Conservation (phyloP, 2,113 vertebrate genomes). For the Rattus rattus region DNA sequence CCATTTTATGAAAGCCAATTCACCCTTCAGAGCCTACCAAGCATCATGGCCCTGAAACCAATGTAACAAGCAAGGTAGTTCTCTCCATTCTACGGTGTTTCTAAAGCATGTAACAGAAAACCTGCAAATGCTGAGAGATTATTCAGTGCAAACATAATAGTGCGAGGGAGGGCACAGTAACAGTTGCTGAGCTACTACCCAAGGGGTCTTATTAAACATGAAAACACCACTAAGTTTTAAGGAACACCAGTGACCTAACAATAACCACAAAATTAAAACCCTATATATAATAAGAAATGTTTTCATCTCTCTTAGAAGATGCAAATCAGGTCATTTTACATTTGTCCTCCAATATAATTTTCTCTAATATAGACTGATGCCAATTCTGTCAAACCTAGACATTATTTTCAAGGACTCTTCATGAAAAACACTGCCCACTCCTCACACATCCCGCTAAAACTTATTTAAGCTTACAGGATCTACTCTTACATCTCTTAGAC, state of each 20-base stretch:
- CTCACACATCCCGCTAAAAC: not conserved
- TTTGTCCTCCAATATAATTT: constrained; percentile 22
- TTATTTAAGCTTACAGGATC: not conserved
- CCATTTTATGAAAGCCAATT: not conserved
- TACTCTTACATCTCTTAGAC: constrained; percentile 6
- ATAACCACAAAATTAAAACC: constrained; percentile 27
- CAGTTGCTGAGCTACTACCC: not conserved
- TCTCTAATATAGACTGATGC: not conserved
- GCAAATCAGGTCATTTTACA: constrained; percentile 31
- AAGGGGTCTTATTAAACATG: not conserved
- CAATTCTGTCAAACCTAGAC: not conserved
- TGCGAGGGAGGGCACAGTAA: not conserved
- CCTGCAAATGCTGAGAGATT: constrained; percentile 18
- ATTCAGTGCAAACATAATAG: not conserved
- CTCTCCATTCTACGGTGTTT: not conserved
- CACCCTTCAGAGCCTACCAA: constrained; percentile 18
- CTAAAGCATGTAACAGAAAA: not conserved
- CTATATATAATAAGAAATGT: not conserved
- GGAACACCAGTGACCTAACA: constrained; percentile 5
- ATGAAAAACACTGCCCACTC: constrained; percentile 25
- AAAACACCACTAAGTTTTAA: constrained; percentile 48
- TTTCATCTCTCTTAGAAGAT: constrained; percentile 28
- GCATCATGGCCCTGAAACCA: constrained; percentile 15
- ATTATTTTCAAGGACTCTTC: not conserved
- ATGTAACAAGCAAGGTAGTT: not conserved